phyloP scores from a whole-genome alignment of 2,797 vertebrate species.

The Petrocephalus schoutedeni region DNA sequence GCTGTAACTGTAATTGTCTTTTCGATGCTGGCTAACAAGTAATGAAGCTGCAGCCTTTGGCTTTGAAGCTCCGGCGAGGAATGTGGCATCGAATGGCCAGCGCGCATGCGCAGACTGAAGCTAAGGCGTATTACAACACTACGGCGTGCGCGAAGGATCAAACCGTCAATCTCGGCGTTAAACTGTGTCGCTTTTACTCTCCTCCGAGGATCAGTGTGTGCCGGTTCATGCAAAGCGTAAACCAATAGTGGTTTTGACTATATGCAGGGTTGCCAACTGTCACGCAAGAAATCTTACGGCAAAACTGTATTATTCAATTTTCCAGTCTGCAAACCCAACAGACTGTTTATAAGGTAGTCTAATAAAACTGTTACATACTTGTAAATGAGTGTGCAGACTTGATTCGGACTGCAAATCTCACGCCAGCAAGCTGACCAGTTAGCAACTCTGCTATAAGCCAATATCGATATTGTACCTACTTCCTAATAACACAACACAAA shows the following conservation, averaged over 20 bases:
- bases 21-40: constrained; percentile 5
- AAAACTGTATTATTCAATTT: no score
- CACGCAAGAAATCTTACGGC: no score
- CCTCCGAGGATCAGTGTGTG: neutral
- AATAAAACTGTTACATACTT: no score
- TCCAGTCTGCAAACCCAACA: no score
- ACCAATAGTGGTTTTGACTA: neutral
- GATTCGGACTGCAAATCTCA: no score
- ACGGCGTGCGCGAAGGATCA: constrained; percentile 13
- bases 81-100: constrained; percentile 37
- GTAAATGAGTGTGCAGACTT: no score
- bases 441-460: neutral
- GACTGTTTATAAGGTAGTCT: no score
- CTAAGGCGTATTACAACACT: neutral
- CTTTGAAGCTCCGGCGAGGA: constrained; percentile 55
- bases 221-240: neutral
- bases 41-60: constrained; percentile 21
- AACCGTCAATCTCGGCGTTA: neutral
- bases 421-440: no score
- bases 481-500: neutral
- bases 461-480: neutral
- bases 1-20: neutral
- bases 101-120: constrained; percentile 52
- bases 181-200: neutral
- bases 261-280: no score